Evolutionary conservation across 2,888 invertebrate species (phyloP), one percentile per base, ranked within the genome.

Genomic region (Lasioglossum villosulum): DNA sequence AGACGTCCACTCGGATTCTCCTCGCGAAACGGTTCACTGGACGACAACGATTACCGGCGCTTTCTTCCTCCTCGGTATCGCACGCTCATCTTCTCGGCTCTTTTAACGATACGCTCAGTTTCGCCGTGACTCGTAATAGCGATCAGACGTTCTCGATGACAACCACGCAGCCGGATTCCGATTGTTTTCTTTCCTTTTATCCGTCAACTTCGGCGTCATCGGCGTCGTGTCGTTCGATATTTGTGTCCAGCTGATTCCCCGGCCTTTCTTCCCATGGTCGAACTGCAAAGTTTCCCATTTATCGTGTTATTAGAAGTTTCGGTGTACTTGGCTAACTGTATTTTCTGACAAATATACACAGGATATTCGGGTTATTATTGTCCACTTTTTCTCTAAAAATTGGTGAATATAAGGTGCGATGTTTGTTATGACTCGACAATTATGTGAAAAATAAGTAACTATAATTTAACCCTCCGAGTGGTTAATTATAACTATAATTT

Each of bases 11-110:
- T 86, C 79, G 84, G 74, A 90, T 90, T 87, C 88, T 80, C 63
- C 82, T 82, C 88, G 88, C 86, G 89, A 83, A 83, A 89, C 88
- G 88, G 86, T 90, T 84, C 89, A 84, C 82, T 81, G 89, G 77
- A 89, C 82, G 71, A 80, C 84, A 74, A 85, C 84, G 86, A 89
- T 86, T 86, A 80, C 82, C 75, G 48, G 76, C 39, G 45, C 78
- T 84, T 87, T 86, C 84, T 84, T 86, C 80, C 86, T 34, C 45
- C 14, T 19, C 52, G 79, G 80, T 87, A 87, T 87, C 87, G 89
- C 86, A 78, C 83, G 88, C 83, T 89, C 90, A 90, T 90, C 90
- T 82, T 84, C 86, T 78, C 86, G 84, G 79, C 76, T 80, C 88
- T 84, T 87, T 89, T 83, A 88, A 86, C 83, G 85, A 86, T 77